phyloP scores from a whole-genome alignment of 2,888 invertebrate species.

The Stenolophus ochropezus region DNA sequence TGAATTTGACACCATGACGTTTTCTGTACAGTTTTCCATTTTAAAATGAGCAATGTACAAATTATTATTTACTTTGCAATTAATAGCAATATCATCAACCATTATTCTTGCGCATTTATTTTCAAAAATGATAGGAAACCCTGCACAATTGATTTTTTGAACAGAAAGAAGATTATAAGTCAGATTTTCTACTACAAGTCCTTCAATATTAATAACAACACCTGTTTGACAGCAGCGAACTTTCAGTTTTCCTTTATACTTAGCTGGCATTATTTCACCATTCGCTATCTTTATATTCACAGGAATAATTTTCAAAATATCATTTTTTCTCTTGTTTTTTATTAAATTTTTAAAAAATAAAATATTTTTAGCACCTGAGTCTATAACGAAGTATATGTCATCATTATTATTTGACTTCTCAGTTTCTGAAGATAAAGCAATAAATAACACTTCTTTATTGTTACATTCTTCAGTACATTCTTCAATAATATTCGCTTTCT shows the following conservation, averaged over 20 bases:
- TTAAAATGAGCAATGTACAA: not conserved
- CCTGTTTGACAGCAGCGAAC: not conserved
- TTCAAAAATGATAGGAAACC: not conserved
- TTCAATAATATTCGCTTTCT: not conserved
- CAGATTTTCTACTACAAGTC: not conserved
- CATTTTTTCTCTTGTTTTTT: not conserved
- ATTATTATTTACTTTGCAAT: not conserved
- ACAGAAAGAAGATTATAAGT: not conserved
- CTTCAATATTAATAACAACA: not conserved
- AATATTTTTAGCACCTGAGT: not conserved
- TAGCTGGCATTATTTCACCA: not conserved
- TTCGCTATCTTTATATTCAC: not conserved
- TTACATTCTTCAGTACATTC: not conserved
- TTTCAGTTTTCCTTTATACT: not conserved
- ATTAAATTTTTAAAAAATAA: not conserved
- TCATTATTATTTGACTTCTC: not conserved
- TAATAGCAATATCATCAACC: not conserved
- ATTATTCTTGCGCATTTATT: constrained; percentile 6
- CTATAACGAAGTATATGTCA: not conserved
- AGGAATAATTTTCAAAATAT: not conserved
- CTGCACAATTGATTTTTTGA: not conserved
- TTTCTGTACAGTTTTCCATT: not conserved
- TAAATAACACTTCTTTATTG: not conserved
- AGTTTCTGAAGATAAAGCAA: not conserved
- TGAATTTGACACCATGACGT: not conserved